Base-by-base conservation (phyloP, 1,140 invertebrate species). In the Trachymyrmex cornetzi region DNA sequence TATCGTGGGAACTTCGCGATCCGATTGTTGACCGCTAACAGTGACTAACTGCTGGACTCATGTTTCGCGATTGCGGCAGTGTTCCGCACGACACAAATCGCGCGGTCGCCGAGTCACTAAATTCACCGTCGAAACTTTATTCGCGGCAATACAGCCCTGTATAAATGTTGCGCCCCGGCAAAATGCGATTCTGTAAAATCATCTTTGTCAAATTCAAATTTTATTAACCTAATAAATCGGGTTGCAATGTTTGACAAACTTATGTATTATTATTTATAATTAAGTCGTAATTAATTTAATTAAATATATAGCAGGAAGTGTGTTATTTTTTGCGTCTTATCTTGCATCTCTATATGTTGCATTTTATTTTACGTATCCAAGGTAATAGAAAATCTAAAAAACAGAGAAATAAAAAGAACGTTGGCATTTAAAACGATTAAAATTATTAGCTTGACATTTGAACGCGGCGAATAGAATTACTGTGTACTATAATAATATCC, bases 1-100 rank as follows among this genome's bases (percentile, higher is more conserved):
- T 48, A 59, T 19, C 80, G 67, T 75, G 80, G 53, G 67, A 59
- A 82, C 22, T 82, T 82, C 14, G 34, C 80, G 80, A 84, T 84
- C 80, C 80, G 80, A 84, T 84, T 84, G 80, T 84, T 84, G 74
- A 84, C 80, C 80, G 55, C 80, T 74, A 84, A 75, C 80, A 84
- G 80, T 84, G 80, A 84, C 69, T 84, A 75, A 75, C 80, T 84
- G 80, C 69, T 34, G 80, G 80, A 84, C 69, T 74, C 80, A 24
- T 84, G 80, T 84, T 84, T 74, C 69, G 80, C 80, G 80, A 84
- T 84, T 84, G 80, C 69, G 24, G 69, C 55, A 67, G 55, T 63
- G 44, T 84, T 84, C 69, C 80, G 69, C 80, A 61, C 69, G 69
- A 84, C 67, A 82, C 80, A 55, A 50, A 84, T 44, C 80, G 80